phyloP scores from a whole-genome alignment of 2,888 invertebrate genomes.

The Pachycephus smyrnensis region DNA sequence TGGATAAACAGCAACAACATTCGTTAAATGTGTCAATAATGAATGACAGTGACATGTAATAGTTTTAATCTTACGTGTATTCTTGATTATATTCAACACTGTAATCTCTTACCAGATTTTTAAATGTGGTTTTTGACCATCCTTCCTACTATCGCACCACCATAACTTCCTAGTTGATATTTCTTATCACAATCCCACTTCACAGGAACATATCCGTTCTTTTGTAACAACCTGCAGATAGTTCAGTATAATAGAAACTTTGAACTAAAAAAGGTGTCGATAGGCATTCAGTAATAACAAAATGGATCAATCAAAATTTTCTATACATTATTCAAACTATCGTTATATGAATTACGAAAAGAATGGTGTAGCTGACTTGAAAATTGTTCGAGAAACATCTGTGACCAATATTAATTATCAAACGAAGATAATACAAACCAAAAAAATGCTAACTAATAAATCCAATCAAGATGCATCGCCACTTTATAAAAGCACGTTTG shows the following conservation, averaged over 20 bases:
- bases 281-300: background rate
- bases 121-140: background rate
- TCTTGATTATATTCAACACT: too few species aligned
- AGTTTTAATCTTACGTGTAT: too few species aligned
- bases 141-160: background rate
- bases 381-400: conserved; percentile 8
- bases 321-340: conserved; percentile 27
- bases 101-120: background rate
- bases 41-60: too few species aligned
- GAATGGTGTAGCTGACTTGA: conserved; percentile 36
- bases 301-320: background rate
- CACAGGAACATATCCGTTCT: background rate
- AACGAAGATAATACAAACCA: background rate
- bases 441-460: background rate
- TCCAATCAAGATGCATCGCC: background rate
- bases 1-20: too few species aligned
- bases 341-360: conserved; percentile 39
- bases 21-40: too few species aligned
- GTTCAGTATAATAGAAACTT: background rate
- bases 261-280: background rate
- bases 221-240: background rate
- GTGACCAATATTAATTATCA: background rate
- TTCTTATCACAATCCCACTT: background rate
- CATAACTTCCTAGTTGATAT: background rate
- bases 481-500: background rate